Percentiles rank a stretch among this genome's conserved stretches.
Evolutionary conservation across 2,113 vertebrate species (phyloP).

Genomic region (Zosterops lateralis): DNA sequence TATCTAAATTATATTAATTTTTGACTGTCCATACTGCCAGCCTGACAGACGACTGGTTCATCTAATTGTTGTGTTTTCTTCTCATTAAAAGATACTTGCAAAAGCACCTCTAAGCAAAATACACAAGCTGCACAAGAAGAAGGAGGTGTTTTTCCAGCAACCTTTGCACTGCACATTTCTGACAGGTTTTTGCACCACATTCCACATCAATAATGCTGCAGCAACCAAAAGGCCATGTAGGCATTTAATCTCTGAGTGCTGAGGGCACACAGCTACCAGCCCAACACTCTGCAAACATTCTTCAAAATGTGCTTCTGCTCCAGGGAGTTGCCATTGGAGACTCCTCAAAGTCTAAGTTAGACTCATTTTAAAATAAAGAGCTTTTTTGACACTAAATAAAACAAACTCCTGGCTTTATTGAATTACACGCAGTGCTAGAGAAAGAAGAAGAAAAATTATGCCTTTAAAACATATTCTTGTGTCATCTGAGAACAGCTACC

Average conservation of each 20-base stretch:
- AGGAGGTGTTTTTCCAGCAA: neutral
- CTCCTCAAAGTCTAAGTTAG: conserved; percentile 8
- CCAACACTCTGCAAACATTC: conserved; percentile 9
- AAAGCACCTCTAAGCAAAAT: neutral
- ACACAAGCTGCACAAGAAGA: neutral
- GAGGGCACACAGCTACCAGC: neutral
- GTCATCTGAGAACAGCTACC: neutral
- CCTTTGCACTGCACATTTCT: neutral
- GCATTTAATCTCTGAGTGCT: conserved; percentile 22
- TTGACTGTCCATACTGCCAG: neutral
- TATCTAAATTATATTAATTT: conserved; percentile 26
- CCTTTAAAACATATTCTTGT: neutral
- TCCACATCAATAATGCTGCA: conserved; percentile 27
- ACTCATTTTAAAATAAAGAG: conserved; percentile 17
- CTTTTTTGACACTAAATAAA: conserved; percentile 51
- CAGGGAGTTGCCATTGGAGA: conserved; percentile 18
- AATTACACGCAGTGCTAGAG: neutral
- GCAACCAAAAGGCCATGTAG: conserved; percentile 33
- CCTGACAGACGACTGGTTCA: neutral
- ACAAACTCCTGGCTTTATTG: conserved; percentile 17
- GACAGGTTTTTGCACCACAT: neutral
- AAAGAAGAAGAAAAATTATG: neutral
- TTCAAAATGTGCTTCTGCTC: neutral
- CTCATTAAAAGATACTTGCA: neutral
- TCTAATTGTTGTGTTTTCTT: neutral